Percentiles rank a stretch among this genome's conserved stretches.
Conservation (phyloP, 1,140 invertebrate species). For the Ptiloglossa arizonensis region DNA sequence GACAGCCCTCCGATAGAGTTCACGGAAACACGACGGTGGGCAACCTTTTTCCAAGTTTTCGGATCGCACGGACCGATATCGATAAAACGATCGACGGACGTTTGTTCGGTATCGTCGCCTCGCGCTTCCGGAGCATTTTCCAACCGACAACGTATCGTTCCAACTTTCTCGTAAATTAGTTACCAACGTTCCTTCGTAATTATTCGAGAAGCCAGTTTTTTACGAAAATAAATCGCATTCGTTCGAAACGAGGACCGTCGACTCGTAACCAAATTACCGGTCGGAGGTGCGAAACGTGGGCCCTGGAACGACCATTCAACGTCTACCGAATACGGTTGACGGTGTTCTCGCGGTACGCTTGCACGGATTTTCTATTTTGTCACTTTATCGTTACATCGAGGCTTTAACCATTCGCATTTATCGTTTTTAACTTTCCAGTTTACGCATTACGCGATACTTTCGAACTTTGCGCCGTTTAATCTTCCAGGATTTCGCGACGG, state of each 20-base stretch:
- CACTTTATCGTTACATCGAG: too few relatives aligned
- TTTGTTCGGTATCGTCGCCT: neutral
- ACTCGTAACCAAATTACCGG: too few relatives aligned
- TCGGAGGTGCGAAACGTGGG: too few relatives aligned
- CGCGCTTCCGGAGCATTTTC: neutral
- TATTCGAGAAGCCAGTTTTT: too few relatives aligned
- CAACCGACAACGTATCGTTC: neutral
- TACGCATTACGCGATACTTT: neutral
- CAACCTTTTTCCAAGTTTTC: conserved; percentile 14
- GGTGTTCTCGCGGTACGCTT: too few relatives aligned
- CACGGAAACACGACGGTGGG: neutral
- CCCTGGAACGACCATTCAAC: too few relatives aligned
- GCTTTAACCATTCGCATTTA: too few relatives aligned
- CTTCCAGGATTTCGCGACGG: neutral
- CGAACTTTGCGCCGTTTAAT: neutral
- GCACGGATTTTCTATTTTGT: too few relatives aligned
- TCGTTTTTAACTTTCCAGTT: neutral
- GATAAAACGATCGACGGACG: conserved; percentile 16
- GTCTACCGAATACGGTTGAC: too few relatives aligned
- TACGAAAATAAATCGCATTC: too few relatives aligned
- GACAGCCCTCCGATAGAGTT: conserved; percentile 21
- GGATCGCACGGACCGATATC: conserved; percentile 2
- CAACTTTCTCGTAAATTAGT: neutral
- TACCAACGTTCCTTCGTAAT: too few relatives aligned
- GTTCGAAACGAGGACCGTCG: too few relatives aligned